A percentile compares a stretch with the other conserved stretches of the same genome.
Evolutionary conservation across 2,797 vertebrate genomes (phyloP).

Genomic region (Oreochromis mossambicus): DNA sequence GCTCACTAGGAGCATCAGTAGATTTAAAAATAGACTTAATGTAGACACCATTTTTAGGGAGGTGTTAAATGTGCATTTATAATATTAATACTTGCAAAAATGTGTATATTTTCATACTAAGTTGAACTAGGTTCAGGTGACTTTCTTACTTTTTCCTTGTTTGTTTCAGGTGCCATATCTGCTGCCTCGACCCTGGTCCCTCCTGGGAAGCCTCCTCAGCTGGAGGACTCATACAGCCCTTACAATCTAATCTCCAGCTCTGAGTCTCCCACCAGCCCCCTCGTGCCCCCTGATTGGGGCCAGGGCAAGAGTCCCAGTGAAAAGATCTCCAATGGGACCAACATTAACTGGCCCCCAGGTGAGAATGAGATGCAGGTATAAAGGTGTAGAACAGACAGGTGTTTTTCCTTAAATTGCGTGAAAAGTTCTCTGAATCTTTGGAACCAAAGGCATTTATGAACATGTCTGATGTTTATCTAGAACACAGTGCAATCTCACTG

Average conservation of each 20-base stretch:
- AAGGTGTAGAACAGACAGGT: neutral
- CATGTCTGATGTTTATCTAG: neutral
- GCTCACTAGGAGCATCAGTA: neutral
- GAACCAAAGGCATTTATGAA: neutral
- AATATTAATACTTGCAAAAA: neutral
- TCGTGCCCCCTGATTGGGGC: constrained; percentile 93
- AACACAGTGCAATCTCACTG: neutral
- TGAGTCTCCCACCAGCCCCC: constrained; percentile 89
- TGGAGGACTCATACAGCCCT: constrained; percentile 94
- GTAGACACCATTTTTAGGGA: neutral
- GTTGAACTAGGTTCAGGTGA: neutral
- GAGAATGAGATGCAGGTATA: neutral
- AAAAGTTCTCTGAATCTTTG: neutral
- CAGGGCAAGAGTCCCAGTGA: constrained; percentile 93
- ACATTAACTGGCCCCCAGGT: constrained; percentile 99
- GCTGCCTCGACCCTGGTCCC: constrained; percentile 87
- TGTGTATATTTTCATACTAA: neutral
- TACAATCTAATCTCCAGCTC: constrained; percentile 91
- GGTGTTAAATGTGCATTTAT: neutral
- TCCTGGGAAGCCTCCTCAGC: constrained; percentile 85
- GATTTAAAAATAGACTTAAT: neutral
- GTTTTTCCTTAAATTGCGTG: neutral
- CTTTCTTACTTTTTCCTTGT: neutral
- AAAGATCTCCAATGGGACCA: constrained; percentile 95
- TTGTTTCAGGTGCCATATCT: constrained; percentile 87